Evolutionary conservation across 2,888 invertebrate species (phyloP).

Genomic region (Microctonus aethiopoides): DNA sequence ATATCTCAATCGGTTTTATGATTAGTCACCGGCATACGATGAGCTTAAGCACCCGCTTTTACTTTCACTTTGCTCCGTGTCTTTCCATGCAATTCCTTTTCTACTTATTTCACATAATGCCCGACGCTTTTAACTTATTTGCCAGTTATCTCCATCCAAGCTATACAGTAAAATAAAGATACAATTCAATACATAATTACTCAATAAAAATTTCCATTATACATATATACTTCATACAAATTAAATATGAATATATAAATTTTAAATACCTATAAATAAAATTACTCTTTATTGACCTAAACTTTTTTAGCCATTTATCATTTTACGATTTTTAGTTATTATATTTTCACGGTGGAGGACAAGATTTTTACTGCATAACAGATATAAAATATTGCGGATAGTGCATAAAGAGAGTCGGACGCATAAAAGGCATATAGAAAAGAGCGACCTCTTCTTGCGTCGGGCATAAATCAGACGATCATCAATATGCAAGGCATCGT

Average conservation of each 20-base stretch:
- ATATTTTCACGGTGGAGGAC: not conserved
- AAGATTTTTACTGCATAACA: not conserved
- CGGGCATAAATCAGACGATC: slow-evolving; percentile 46
- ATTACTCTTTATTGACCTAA: slow-evolving; percentile 21
- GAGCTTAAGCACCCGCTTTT: no score
- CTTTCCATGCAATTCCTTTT: no score
- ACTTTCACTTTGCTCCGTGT: no score
- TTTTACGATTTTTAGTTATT: not conserved
- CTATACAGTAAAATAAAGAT: no score
- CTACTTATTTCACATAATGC: no score
- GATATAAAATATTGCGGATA: not conserved
- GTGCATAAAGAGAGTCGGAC: slow-evolving; percentile 5
- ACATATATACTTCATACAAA: not conserved
- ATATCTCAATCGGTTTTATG: no score
- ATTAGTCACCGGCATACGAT: no score
- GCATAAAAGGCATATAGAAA: slow-evolving; percentile 28
- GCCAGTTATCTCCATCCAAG: no score
- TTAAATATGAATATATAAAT: not conserved
- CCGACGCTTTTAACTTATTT: no score
- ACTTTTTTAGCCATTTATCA: slow-evolving; percentile 33
- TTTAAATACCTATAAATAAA: slow-evolving; percentile 21
- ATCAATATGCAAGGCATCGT: slow-evolving; percentile 47
- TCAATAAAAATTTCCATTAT: not conserved
- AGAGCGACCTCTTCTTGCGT: slow-evolving; percentile 41
- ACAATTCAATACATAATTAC: no score